Evolutionary conservation across 2,797 vertebrate species (phyloP), one percentile per base, ranked within the genome.

Genomic region (Chelonia mydas): DNA sequence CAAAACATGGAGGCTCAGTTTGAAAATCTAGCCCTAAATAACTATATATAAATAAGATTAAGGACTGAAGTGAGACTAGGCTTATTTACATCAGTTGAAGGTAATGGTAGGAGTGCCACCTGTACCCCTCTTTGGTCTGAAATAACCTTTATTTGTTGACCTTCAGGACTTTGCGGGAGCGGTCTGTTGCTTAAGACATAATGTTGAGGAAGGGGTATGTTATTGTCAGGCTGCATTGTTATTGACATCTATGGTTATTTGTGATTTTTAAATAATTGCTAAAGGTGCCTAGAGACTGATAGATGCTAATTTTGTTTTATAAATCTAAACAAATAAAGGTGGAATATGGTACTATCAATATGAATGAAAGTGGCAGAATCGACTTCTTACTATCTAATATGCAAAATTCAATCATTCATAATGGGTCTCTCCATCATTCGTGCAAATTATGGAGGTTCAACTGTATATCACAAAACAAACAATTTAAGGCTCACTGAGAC

Each of bases 181-280:
- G 31, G 15, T 17, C 6, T 65, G 16, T 65, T 65, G 6, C 61
- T 65, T 17, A n/a, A 82, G 57, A 72, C 3, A 4, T 81, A 8
- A 50, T 55, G 87, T 87, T 25, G 2, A 90, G 45, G 19, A 77
- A 21, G 6, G 61, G 33, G 33, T 33, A 65, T n/a, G 33, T 65
- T n/a, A 65, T 65, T 33, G 28, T 33, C 31, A n/a, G 61, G 7
- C 33, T 68, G 33, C 61, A 68, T n/a, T 37, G 17, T 68, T n/a
- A 68, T 68, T 68, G 65, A 17, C 9, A 7, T 68, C 65, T 37
- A 37, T 68, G 33, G 17, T 68, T 33, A 10, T 12, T 2, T 76
- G 25, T 50, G 47, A 83, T 93, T 95, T 91, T 68, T 83, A 89
- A 33, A 50, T 61, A 31, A 50, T 76, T 83, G 86, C 91, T 53